Evolutionary conservation across 1,140 invertebrate genomes (phyloP), one percentile per base, ranked within the genome.

Genomic region (Conus betulinus): DNA sequence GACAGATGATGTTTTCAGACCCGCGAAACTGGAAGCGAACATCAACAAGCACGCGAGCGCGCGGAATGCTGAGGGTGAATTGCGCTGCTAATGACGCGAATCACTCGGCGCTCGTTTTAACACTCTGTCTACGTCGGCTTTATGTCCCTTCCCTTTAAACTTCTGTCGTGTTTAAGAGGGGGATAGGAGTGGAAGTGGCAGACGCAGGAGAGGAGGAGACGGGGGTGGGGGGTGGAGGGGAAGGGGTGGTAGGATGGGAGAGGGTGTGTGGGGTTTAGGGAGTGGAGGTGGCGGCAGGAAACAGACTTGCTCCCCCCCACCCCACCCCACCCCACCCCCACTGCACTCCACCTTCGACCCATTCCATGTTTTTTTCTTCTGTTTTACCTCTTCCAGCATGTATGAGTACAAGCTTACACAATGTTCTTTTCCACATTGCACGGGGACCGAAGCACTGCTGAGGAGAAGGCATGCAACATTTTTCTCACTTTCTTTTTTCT

Each of bases 1-100:
- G 79, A 81, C 79, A 81, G 79, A 81, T 81, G 79, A 81, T 52
- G 79, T 81, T 81, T 81, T 81, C 79, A 81, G 79, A 52, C 67
- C 67, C 79, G 52, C 39, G 79, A 81, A 52, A 81, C 78, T 81
- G 39, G 39, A 81, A 81, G 79, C 79, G 79, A 81, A 52, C 79
- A 81, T 81, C 79, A 81, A 81, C 79, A 81, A 81, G 51, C 79
- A 81, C 79, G 79, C 79, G 79, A 52, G 79, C 79, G 79, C 51
- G 79, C 79, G 79, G 52, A 81, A 81, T 81, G 79, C 23, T 53
- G 79, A 11, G 27, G 79, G 79, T 81, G 79, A 81, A 81, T 81
- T 81, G 79, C 39, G 51, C 51, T 81, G 17, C 79, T 81, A 81
- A 81, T 81, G 79, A 81, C 79, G 79, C 79, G 79, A 55, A 81